Percentiles rank a stretch among this genome's conserved stretches.
phyloP scores from a whole-genome alignment of 2,797 vertebrate species.

The Atherinosoma microstoma region DNA sequence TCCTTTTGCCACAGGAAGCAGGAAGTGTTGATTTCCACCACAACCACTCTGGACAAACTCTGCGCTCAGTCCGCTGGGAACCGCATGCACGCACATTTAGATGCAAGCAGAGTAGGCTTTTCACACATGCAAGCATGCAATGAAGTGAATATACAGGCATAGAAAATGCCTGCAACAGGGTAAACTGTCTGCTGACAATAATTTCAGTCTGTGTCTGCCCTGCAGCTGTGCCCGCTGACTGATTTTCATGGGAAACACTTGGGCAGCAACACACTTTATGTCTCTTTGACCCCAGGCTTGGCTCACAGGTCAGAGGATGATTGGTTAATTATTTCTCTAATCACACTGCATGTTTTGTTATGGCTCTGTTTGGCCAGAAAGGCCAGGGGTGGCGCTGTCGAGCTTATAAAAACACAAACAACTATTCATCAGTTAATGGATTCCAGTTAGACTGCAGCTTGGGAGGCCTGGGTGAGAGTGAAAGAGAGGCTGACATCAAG shows the following conservation, averaged over 20 bases:
- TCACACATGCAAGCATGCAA: neutral
- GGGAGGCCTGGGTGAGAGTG: slow-evolving; percentile 26
- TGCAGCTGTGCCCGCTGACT: slow-evolving; percentile 37
- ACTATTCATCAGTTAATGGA: slow-evolving; percentile 71
- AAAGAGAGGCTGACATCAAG: slow-evolving; percentile 26
- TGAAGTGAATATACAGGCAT: neutral
- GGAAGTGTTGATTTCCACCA: slow-evolving; percentile 76
- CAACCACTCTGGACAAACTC: slow-evolving; percentile 54
- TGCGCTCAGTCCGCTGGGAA: slow-evolving; percentile 41
- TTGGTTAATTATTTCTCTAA: slow-evolving; percentile 76
- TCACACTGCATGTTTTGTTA: slow-evolving; percentile 70
- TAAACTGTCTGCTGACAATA: slow-evolving; percentile 59
- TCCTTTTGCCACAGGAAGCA: slow-evolving; percentile 92
- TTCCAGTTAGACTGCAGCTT: slow-evolving; percentile 62
- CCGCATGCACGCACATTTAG: slow-evolving; percentile 2
- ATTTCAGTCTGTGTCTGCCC: slow-evolving; percentile 41
- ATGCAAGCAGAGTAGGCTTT: neutral
- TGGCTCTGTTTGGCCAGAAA: slow-evolving; percentile 37
- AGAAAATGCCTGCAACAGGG: slow-evolving; percentile 13
- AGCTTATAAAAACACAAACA: slow-evolving; percentile 77
- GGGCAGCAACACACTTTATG: slow-evolving; percentile 50
- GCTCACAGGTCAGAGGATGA: slow-evolving; percentile 68
- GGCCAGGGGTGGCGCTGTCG: slow-evolving; percentile 65
- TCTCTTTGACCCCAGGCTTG: slow-evolving; percentile 66
- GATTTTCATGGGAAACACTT: slow-evolving; percentile 70